Percentiles rank a stretch among this genome's conserved stretches.
These are phyloP conservation scores for Eriosoma lanigerum DNA, from an alignment of 1,140 invertebrate species.

Conservation along the genomic window DNA sequence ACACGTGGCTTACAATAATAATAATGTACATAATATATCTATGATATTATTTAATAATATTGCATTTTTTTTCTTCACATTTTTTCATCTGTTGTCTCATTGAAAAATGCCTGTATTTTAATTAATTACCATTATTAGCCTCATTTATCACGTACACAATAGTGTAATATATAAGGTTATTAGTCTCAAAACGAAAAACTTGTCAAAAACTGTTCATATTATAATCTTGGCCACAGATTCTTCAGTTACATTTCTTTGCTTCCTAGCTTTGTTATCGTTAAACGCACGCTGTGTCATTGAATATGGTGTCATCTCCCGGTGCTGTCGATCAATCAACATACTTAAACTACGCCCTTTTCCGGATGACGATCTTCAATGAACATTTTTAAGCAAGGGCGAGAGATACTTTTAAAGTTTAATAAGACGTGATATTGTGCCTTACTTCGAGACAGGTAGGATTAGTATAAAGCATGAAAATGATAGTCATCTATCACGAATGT, in stretches of 20 bases:
- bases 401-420: slow-evolving; percentile 49
- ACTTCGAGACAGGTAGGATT: slow-evolving; percentile 21
- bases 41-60: too few relatives aligned
- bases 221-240: background rate
- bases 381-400: background rate
- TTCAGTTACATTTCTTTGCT: slow-evolving; percentile 21
- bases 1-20: too few relatives aligned
- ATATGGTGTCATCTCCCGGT: slow-evolving; percentile 43
- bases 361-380: background rate
- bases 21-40: too few relatives aligned
- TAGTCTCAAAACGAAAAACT: background rate
- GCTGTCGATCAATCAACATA: slow-evolving; percentile 47
- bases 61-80: too few relatives aligned
- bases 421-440: slow-evolving; percentile 35
- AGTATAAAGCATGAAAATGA: slow-evolving; percentile 30
- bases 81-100: too few relatives aligned
- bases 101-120: too few relatives aligned
- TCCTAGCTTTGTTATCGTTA: slow-evolving; percentile 37
- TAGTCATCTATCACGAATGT: slow-evolving; percentile 38
- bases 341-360: background rate
- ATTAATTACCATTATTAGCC: too few relatives aligned
- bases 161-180: slow-evolving; percentile 2
- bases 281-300: background rate
- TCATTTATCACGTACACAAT: background rate
- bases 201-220: slow-evolving; percentile 47